Base-by-base conservation (phyloP, 2,113 vertebrate genomes). In the Osmerus mordax region DNA sequence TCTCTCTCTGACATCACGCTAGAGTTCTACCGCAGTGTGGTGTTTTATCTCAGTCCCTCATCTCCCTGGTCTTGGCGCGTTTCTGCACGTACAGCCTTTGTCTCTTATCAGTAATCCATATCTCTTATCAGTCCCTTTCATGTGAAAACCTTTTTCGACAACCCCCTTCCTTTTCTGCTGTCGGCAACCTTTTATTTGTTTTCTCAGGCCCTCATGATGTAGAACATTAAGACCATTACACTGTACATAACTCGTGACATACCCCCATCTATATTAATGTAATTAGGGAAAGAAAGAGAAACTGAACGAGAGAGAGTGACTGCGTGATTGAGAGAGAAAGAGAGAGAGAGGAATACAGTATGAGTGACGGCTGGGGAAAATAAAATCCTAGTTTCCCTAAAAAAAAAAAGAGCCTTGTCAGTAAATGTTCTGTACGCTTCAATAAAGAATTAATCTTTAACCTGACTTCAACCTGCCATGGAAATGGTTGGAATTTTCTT, bases 1-100 rank as follows among this genome's bases (percentile, higher is more conserved):
- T 74, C 73, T 23, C 36, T 59, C 56, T 13, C 83, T 86, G 41
- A 47, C 9, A 11, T 47, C 41, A 47, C 1, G 41, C 41, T 47
- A n/a, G n/a, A n/a, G n/a, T n/a, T n/a, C n/a, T n/a, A n/a, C n/a
- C n/a, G n/a, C n/a, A n/a, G n/a, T n/a, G 41, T 47, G 41, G 71
- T 25, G 2, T 82, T 76, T 87, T 87, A 85, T 91, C 88, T 64
- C 51, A 7, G 67, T 62, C 80, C 82, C 81, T 83, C 85, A 91
- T 92, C 90, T 88, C 65, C 8, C 74, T 66, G 79, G 73, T 82
- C 83, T 83, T 82, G 84, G 89, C 87, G 78, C 74, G 88, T 91
- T 90, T 87, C 84, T 89, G 87, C 90, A 90, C 77, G 91, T 80
- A 87, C 72, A 54, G 81, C 74, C 82, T 90, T 92, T 91, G 90